phyloP scores from a whole-genome alignment of 2,113 vertebrate species.

The Oncorhynchus kisutch region DNA sequence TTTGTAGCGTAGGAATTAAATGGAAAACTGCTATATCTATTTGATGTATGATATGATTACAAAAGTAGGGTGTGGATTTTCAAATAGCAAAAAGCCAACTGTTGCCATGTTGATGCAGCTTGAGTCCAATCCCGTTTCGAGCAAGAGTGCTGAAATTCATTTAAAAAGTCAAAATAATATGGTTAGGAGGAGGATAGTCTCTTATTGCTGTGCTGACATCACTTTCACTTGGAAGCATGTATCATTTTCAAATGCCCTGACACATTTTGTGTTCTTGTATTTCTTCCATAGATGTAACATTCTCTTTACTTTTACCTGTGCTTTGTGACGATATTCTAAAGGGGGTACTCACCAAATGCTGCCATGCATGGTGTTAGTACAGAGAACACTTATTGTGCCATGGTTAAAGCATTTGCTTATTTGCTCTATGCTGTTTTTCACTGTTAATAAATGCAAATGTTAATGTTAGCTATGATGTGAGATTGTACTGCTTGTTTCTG shows the following conservation, averaged over 20 bases:
- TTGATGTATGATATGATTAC: conserved; percentile 23
- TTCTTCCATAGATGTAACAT: conserved; percentile 34
- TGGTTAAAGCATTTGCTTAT: neutral
- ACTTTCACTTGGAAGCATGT: conserved; percentile 36
- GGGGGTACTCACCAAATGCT: conserved; percentile 37
- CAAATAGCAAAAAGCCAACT: neutral
- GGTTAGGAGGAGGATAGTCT: neutral
- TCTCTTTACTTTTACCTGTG: conserved; percentile 10
- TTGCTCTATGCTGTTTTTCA: conserved; percentile 28
- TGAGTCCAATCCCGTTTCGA: conserved; percentile 38
- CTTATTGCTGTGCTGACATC: conserved; percentile 27
- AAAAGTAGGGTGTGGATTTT: conserved; percentile 21
- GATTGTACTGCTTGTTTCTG: conserved; percentile 20
- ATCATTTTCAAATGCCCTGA: neutral
- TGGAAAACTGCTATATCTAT: conserved; percentile 3
- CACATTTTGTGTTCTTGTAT: conserved; percentile 15
- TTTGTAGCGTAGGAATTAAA: conserved; percentile 19
- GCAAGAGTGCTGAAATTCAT: conserved; percentile 20
- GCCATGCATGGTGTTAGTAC: conserved; percentile 37
- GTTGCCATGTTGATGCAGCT: conserved; percentile 30
- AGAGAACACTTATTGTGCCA: conserved; percentile 8
- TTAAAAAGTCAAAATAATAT: conserved; percentile 6
- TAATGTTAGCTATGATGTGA: conserved; percentile 45
- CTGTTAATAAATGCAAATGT: conserved; percentile 39
- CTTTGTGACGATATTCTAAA: conserved; percentile 14